A percentile compares a stretch with the other conserved stretches of the same genome.
Evolutionary conservation across 1,140 invertebrate genomes (phyloP).

Genomic region (Drosophila suzukii): DNA sequence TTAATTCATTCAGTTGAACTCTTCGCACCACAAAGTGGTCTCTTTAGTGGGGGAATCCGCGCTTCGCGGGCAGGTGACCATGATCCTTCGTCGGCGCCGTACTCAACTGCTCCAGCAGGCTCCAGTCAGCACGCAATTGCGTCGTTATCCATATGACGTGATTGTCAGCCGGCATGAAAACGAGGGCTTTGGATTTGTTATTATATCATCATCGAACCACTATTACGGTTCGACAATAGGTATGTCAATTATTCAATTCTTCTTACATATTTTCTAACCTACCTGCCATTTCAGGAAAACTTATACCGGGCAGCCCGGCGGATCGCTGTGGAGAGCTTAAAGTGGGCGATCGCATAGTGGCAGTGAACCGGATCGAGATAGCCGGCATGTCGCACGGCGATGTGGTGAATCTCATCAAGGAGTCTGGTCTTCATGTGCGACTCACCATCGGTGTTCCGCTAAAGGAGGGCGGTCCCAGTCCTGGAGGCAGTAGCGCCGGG

Average conservation of each 20-base stretch:
- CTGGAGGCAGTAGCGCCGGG: conserved; percentile 60
- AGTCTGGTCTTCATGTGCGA: conserved; percentile 95
- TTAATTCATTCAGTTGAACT: conserved; percentile 86
- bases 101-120: conserved; percentile 63
- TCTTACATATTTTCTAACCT: not conserved
- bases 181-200: conserved; percentile 99
- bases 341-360: conserved; percentile 97
- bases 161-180: conserved; percentile 95
- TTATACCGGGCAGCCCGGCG: conserved; percentile 97
- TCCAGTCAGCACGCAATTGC: conserved; percentile 43
- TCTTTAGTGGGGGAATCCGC: conserved; percentile 94
- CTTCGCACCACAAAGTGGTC: conserved; percentile 95
- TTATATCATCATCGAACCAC: conserved; percentile 96
- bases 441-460: conserved; percentile 92
- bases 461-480: conserved; percentile 86
- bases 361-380: conserved; percentile 97
- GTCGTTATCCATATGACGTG: conserved; percentile 92
- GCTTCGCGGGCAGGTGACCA: conserved; percentile 89
- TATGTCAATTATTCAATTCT: conserved; percentile 69
- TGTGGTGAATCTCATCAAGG: conserved; percentile 97
- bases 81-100: conserved; percentile 88
- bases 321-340: conserved; percentile 95
- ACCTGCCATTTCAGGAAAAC: conserved; percentile 88
- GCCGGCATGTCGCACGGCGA: conserved; percentile 97
- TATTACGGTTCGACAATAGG: conserved; percentile 94